Percentiles rank a stretch among this genome's conserved stretches.
Conservation (phyloP, 2,113 vertebrate genomes). For the Gallinago undulata region DNA sequence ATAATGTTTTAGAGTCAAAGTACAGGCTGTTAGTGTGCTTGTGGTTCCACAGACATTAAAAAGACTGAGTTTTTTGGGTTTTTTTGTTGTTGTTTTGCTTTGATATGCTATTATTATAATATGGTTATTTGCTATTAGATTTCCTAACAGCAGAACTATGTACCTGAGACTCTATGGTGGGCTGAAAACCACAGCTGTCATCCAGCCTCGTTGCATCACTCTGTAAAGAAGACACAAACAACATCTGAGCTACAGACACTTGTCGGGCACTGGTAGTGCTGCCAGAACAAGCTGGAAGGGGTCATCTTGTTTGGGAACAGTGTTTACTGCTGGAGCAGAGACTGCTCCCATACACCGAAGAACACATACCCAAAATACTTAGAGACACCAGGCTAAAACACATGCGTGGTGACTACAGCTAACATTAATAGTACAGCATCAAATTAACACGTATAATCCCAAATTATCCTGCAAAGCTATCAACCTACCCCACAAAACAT, state of each 20-base stretch:
- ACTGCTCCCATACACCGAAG: not conserved
- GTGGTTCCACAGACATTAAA: not conserved
- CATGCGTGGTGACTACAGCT: not conserved
- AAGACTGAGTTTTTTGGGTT: not conserved
- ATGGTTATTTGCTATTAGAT: not conserved
- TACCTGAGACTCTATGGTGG: constrained; percentile 65
- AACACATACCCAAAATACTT: not conserved
- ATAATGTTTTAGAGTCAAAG: not conserved
- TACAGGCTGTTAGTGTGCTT: not conserved
- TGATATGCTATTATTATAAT: not conserved
- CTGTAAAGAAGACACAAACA: constrained; percentile 22
- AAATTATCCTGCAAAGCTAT: not conserved
- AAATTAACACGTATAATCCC: not conserved
- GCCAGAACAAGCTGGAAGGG: not conserved
- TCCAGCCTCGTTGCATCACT: not conserved
- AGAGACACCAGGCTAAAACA: not conserved
- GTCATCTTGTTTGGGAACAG: not conserved
- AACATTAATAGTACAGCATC: not conserved
- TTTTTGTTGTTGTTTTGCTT: not conserved
- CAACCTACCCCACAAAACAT: not conserved
- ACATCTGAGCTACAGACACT: not conserved
- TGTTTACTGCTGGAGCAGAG: not conserved
- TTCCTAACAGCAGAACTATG: not conserved
- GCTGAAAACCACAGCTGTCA: not conserved
- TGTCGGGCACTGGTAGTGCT: not conserved